These are phyloP conservation scores for Rhodophaea formosa DNA, from an alignment of 2,888 invertebrate genomes.

Conservation along the genomic window DNA sequence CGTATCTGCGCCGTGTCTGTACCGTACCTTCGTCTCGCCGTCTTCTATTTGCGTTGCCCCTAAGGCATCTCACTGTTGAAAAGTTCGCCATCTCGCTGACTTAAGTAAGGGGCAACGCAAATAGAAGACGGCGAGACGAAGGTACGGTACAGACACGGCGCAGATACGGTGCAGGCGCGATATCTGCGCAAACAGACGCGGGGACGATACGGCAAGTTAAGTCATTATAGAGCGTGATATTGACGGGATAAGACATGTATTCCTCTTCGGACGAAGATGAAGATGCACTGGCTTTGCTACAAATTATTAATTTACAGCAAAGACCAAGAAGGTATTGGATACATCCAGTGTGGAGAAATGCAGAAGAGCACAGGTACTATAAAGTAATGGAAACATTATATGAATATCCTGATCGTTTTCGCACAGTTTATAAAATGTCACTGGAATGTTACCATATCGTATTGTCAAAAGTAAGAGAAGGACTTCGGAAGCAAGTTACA, in stretches of 20 bases:
- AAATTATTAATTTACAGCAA: conserved; percentile 25
- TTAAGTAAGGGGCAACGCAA: no score
- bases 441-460: conserved; percentile 27
- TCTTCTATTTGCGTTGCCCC: no score
- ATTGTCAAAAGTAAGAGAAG: conserved; percentile 27
- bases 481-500: conserved; percentile 27
- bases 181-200: neutral
- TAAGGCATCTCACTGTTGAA: no score
- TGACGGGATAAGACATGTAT: neutral
- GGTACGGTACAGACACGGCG: no score
- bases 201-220: neutral
- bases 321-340: conserved; percentile 27
- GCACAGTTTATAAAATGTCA: conserved; percentile 28
- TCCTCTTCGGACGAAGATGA: neutral
- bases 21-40: no score
- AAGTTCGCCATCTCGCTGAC: no score
- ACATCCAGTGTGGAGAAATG: conserved; percentile 23
- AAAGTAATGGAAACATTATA: conserved; percentile 20
- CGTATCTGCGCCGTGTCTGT: no score
- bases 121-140: no score
- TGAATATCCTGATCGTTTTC: conserved; percentile 28
- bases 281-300: conserved; percentile 26
- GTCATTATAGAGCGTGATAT: neutral
- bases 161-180: no score
- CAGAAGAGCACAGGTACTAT: conserved; percentile 22